These are phyloP conservation scores for Baccha elongata DNA, from an alignment of 2,888 invertebrate species.

Conservation along the genomic window DNA sequence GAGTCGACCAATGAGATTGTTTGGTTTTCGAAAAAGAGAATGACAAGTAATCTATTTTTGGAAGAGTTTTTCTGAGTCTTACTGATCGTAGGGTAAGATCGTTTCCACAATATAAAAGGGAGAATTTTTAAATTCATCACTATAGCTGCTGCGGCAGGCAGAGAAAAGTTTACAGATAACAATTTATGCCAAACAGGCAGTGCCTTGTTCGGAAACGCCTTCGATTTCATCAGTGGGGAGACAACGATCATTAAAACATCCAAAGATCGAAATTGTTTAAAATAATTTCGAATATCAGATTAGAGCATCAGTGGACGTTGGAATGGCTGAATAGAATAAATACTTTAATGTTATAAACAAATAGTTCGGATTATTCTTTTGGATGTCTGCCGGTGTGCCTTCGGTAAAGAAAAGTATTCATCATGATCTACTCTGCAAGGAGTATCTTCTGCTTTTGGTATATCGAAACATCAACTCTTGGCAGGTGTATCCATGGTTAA, in stretches of 20 bases:
- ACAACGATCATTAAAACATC: constrained; percentile 17
- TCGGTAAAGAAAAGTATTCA: constrained; percentile 1
- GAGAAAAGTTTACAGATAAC: constrained; percentile 21
- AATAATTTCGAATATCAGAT: constrained; percentile 41
- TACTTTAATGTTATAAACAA: constrained; percentile 54
- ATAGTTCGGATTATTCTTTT: constrained; percentile 39
- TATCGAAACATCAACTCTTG: constrained; percentile 45
- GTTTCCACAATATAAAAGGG: constrained; percentile 41
- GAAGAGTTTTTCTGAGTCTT: constrained; percentile 40
- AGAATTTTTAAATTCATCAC: constrained; percentile 24
- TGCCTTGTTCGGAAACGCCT: constrained; percentile 33
- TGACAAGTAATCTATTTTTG: constrained; percentile 62
- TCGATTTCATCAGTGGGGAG: constrained; percentile 11
- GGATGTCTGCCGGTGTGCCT: constrained; percentile 27
- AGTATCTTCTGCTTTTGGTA: constrained; percentile 60
- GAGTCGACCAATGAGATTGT: constrained; percentile 45
- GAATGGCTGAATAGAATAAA: constrained; percentile 59
- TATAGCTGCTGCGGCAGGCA: not conserved
- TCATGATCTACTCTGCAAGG: constrained; percentile 9
- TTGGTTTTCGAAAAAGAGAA: constrained; percentile 34
- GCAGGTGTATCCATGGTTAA: constrained; percentile 50
- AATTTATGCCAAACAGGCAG: constrained; percentile 34
- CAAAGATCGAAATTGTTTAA: constrained; percentile 55
- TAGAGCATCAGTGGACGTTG: constrained; percentile 48
- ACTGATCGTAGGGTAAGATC: constrained; percentile 38